These are phyloP conservation scores for Mystacornis crossleyi DNA, from an alignment of 2,113 vertebrate genomes.

Conservation along the genomic window DNA sequence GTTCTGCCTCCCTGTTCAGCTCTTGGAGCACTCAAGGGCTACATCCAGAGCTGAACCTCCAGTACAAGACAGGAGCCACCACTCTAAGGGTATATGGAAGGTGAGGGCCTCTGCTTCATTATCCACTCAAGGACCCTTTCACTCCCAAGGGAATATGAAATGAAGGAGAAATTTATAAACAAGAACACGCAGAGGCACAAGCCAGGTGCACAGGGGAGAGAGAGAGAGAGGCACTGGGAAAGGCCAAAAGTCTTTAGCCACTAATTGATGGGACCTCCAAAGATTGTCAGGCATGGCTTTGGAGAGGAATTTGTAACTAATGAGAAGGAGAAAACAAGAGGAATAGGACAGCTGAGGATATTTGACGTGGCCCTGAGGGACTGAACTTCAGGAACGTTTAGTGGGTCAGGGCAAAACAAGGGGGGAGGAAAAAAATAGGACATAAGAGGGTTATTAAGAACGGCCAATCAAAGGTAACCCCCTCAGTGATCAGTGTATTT, in stretches of 20 bases:
- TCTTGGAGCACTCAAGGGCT: not conserved
- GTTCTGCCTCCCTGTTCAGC: not conserved
- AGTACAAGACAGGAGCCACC: not conserved
- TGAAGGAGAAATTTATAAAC: not conserved
- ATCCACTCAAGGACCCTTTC: not conserved
- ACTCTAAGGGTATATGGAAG: not conserved
- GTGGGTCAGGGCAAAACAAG: not conserved
- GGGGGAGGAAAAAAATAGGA: not conserved
- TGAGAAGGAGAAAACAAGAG: not conserved
- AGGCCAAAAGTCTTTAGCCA: not conserved
- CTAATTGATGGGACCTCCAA: not conserved
- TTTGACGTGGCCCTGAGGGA: not conserved
- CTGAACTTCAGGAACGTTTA: not conserved
- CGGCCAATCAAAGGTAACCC: not conserved
- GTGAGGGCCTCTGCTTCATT: not conserved
- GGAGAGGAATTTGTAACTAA: not conserved
- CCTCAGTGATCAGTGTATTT: not conserved
- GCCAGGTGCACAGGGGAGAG: not conserved
- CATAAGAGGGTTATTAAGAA: not conserved
- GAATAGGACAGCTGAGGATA: not conserved
- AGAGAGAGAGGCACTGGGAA: not conserved
- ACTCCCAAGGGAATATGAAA: not conserved
- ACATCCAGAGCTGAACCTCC: not conserved
- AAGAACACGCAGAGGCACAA: not conserved
- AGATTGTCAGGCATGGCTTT: not conserved